phyloP scores from a whole-genome alignment of 2,888 invertebrate genomes.

The Atethmia centrago region DNA sequence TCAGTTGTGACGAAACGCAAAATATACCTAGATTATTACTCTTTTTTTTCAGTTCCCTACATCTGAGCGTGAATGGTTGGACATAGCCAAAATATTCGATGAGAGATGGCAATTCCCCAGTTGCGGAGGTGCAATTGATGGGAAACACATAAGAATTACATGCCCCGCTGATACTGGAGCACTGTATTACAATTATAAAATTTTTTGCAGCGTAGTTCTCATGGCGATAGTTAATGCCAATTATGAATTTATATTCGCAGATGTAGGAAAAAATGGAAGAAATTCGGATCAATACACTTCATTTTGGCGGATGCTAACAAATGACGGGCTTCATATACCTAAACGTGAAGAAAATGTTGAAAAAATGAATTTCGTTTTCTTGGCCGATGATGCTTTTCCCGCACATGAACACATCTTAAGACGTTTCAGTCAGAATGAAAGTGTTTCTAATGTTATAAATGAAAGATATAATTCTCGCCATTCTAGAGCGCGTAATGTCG shows the following conservation, averaged over 20 bases:
- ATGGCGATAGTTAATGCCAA: not conserved
- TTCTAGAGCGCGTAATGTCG: slow-evolving; percentile 27
- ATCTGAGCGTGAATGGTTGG: slow-evolving; percentile 23
- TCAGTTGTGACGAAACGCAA: slow-evolving; percentile 18
- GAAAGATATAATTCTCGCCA: slow-evolving; percentile 28
- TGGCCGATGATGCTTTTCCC: slow-evolving; percentile 25
- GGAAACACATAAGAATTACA: not conserved
- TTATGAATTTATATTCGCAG: slow-evolving; percentile 33
- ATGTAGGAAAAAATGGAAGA: slow-evolving; percentile 26
- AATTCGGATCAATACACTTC: not conserved
- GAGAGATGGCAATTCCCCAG: slow-evolving; percentile 51
- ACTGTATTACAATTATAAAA: not conserved
- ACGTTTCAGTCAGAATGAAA: slow-evolving; percentile 26
- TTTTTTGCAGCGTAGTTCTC: not conserved
- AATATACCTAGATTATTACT: slow-evolving; percentile 5
- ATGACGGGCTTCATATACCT: slow-evolving; percentile 31
- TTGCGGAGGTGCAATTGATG: slow-evolving; percentile 46
- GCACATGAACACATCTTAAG: slow-evolving; percentile 24
- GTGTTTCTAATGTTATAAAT: slow-evolving; percentile 27
- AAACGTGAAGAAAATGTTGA: slow-evolving; percentile 31
- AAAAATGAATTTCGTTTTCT: slow-evolving; percentile 25
- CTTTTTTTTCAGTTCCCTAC: not conserved
- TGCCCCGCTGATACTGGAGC: not conserved
- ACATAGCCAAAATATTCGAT: slow-evolving; percentile 19
- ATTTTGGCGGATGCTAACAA: slow-evolving; percentile 28